Percentiles rank a stretch among this genome's conserved stretches.
phyloP scores from a whole-genome alignment of 2,113 vertebrate species.

The Nothocercus julius region DNA sequence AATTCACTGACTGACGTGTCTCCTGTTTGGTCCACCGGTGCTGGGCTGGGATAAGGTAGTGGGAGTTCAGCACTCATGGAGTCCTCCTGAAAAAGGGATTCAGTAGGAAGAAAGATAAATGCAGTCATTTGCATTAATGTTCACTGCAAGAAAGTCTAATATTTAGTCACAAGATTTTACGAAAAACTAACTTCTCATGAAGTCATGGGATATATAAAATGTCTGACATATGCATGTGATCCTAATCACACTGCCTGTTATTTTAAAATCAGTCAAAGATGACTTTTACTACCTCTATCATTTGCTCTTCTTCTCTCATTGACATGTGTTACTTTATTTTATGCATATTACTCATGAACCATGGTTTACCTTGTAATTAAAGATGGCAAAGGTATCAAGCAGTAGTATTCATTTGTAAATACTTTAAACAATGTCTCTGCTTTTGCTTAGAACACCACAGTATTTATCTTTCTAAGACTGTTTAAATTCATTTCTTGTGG shows the following conservation, averaged over 20 bases:
- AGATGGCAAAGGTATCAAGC: neutral
- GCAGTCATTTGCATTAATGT: neutral
- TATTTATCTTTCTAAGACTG: neutral
- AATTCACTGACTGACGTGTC: neutral
- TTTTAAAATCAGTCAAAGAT: neutral
- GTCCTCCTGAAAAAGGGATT: constrained; percentile 49
- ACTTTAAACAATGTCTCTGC: neutral
- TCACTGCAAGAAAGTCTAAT: neutral
- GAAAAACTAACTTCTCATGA: neutral
- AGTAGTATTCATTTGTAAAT: neutral
- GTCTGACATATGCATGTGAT: neutral
- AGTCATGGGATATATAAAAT: neutral
- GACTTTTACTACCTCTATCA: neutral
- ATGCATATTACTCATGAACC: neutral
- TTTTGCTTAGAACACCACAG: neutral
- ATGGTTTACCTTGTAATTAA: neutral
- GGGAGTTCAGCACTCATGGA: constrained; percentile 45
- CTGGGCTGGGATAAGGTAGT: constrained; percentile 53
- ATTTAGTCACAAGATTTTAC: neutral
- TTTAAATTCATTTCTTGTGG: neutral
- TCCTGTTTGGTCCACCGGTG: constrained; percentile 22
- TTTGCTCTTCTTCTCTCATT: neutral
- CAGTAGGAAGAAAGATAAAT: neutral
- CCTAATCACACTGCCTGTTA: neutral
- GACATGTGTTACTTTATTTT: neutral